A percentile compares a stretch with the other conserved stretches of the same genome.
Evolutionary conservation across 53 echinoderm and acorn worm species (phyloP).

Genomic region (Crossaster papposus): DNA sequence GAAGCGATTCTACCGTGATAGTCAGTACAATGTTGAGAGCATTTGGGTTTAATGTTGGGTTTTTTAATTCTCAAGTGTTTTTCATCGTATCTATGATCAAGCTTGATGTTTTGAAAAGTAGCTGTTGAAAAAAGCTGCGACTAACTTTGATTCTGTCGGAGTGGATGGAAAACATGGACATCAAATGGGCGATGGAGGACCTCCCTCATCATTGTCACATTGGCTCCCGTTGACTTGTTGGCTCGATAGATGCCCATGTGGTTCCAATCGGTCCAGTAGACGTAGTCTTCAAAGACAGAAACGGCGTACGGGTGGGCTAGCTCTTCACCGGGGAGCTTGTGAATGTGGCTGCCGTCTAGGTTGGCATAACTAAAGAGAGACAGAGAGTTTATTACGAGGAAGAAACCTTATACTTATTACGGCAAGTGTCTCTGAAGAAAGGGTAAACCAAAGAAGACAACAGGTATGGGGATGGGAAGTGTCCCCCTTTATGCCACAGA

Average conservation of each 20-base stretch:
- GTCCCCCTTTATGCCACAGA: not conserved
- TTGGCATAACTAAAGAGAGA: constrained; percentile 65
- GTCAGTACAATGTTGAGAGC: too few species aligned
- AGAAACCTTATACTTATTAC: not conserved
- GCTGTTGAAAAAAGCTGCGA: not conserved
- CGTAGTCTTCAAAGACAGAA: constrained; percentile 78
- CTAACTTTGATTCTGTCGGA: constrained; percentile 74
- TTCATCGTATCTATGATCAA: too few species aligned
- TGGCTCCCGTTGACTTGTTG: constrained; percentile 75
- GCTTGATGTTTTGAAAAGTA: too few species aligned
- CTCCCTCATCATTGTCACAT: constrained; percentile 49
- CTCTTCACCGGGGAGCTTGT: constrained; percentile 60
- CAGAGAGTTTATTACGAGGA: not conserved
- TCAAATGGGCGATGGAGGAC: constrained; percentile 81
- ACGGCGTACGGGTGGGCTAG: constrained; percentile 93
- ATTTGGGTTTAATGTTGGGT: too few species aligned
- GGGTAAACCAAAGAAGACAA: too few species aligned
- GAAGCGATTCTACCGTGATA: too few species aligned
- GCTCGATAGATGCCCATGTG: constrained; percentile 75
- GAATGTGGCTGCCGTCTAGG: constrained; percentile 71
- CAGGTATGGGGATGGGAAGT: too few species aligned
- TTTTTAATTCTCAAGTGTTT: too few species aligned
- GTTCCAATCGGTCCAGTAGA: constrained; percentile 98
- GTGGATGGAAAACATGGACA: constrained; percentile 75
- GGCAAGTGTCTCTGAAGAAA: not conserved